Conservation (phyloP, 2,888 invertebrate genomes). For the Axea sp. region DNA sequence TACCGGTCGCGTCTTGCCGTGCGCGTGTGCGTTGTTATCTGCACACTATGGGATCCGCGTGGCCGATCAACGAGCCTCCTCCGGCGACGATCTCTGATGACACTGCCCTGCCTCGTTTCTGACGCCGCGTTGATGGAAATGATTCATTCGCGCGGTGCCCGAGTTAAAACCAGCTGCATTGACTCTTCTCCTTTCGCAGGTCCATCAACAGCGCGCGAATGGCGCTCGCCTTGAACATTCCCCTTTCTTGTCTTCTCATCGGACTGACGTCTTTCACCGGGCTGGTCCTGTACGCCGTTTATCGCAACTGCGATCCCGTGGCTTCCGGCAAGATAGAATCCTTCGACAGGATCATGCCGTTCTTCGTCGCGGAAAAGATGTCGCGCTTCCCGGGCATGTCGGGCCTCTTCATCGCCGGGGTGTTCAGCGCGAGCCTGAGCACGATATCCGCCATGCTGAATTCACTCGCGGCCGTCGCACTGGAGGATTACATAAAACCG, state of each 20-base stretch:
- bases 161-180: too few species aligned
- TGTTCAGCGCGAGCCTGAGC: conserved; percentile 94
- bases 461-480: conserved; percentile 92
- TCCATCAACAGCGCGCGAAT: conserved; percentile 84
- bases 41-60: too few species aligned
- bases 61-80: too few species aligned
- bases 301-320: conserved; percentile 90
- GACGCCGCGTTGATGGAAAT: neutral
- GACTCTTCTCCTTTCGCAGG: too few species aligned
- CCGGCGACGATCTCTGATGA: too few species aligned
- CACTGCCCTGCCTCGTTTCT: too few species aligned
- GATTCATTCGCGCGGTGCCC: neutral
- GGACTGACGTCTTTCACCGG: conserved; percentile 85
- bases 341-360: conserved; percentile 88
- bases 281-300: conserved; percentile 90
- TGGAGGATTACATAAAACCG: conserved; percentile 90
- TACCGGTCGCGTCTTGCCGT: too few species aligned
- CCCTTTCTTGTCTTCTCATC: conserved; percentile 86
- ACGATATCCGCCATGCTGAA: conserved; percentile 95
- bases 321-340: conserved; percentile 82
- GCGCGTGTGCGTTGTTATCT: too few species aligned
- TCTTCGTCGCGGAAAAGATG: conserved; percentile 86
- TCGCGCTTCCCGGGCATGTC: conserved; percentile 73
- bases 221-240: conserved; percentile 89
- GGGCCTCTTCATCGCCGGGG: conserved; percentile 81